Percentiles rank a stretch among this genome's conserved stretches.
Evolutionary conservation across 2,797 vertebrate species (phyloP).

Genomic region (Sebastes oblongus): DNA sequence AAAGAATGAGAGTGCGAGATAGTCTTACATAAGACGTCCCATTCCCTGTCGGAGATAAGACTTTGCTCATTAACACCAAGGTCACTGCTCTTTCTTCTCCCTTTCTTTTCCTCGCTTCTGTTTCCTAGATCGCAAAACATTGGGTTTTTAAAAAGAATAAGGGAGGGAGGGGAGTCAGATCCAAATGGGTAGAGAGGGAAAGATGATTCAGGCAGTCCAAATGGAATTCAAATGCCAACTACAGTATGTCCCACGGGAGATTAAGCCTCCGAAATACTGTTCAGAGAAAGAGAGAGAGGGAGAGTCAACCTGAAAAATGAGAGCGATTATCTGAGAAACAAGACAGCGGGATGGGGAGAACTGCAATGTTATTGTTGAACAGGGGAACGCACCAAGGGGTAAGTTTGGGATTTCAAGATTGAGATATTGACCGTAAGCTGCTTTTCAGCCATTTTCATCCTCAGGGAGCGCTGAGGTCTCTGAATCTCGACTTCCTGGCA

Average conservation of each 20-base stretch:
- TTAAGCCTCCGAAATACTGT: conserved; percentile 8
- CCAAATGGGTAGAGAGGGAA: conserved; percentile 2
- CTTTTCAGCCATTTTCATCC: conserved; percentile 9
- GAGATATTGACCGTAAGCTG: conserved; percentile 32
- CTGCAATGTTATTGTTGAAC: conserved; percentile 19
- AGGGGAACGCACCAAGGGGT: not conserved
- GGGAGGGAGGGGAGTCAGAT: not conserved
- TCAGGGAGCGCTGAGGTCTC: not conserved
- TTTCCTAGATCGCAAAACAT: conserved; percentile 15
- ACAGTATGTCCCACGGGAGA: not conserved
- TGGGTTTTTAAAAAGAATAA: conserved; percentile 4
- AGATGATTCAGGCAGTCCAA: conserved; percentile 20
- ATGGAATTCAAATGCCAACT: conserved; percentile 1
- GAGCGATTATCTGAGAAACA: not conserved
- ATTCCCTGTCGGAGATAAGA: conserved; percentile 49
- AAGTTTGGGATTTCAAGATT: conserved; percentile 28
- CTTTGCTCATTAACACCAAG: conserved; percentile 52
- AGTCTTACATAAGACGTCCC: conserved; percentile 24
- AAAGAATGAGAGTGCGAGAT: conserved; percentile 9
- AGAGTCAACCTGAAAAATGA: conserved; percentile 4
- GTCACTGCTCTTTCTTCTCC: conserved; percentile 20
- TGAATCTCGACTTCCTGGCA: conserved; percentile 13
- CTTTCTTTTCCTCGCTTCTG: not conserved
- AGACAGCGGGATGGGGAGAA: not conserved
- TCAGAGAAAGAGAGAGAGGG: not conserved